Conservation (phyloP, 2,888 invertebrate genomes). For the Eilema griseolum region DNA sequence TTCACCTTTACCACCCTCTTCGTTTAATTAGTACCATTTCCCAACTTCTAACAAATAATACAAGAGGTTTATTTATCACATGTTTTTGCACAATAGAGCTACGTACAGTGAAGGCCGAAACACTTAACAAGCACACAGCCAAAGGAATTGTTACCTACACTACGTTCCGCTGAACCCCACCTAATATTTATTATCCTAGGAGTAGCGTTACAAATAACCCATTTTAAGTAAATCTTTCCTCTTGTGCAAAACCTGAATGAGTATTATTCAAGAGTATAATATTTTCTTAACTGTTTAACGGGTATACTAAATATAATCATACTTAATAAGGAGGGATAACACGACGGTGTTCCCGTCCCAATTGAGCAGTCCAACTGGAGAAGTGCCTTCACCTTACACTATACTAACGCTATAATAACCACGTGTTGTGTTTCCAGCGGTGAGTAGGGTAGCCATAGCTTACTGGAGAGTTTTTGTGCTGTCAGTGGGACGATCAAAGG, state of each 20-base stretch:
- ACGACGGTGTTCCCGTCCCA: too few relatives aligned
- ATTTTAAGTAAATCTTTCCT: conserved; percentile 37
- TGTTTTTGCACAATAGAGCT: conserved; percentile 27
- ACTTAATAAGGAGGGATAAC: too few relatives aligned
- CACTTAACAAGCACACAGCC: conserved; percentile 50
- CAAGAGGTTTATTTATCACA: conserved; percentile 13
- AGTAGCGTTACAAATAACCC: conserved; percentile 50
- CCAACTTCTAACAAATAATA: conserved; percentile 5
- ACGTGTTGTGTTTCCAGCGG: too few relatives aligned
- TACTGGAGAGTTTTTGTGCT: too few relatives aligned
- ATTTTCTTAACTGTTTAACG: conserved; percentile 23
- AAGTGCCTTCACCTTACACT: too few relatives aligned
- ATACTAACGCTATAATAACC: too few relatives aligned
- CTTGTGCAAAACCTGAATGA: conserved; percentile 21
- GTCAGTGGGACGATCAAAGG: too few relatives aligned
- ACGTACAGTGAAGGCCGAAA: conserved; percentile 35
- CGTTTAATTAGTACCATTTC: not conserved
- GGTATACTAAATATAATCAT: not conserved
- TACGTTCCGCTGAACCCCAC: conserved; percentile 32
- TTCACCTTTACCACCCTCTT: not conserved
- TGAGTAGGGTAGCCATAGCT: too few relatives aligned
- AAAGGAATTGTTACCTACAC: conserved; percentile 43
- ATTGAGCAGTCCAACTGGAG: too few relatives aligned
- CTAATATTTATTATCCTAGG: conserved; percentile 48
- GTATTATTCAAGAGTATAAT: conserved; percentile 20